Conservation (phyloP, 1,140 invertebrate genomes). For the Bombus superbus region DNA sequence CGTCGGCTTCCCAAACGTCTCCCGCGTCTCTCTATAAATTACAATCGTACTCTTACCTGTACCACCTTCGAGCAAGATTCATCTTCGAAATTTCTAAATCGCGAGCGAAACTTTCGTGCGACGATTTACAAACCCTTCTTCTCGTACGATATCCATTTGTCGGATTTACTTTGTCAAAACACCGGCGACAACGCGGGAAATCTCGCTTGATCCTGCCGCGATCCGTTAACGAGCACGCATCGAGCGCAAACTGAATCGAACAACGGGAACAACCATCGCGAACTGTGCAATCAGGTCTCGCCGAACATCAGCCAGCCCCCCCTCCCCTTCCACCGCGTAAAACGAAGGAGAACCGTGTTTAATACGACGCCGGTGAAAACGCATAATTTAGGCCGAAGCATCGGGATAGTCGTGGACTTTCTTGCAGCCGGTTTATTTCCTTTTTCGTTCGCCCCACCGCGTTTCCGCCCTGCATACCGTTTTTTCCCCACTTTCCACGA, state of each 20-base stretch:
- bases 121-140: not conserved
- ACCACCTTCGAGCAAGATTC: not conserved
- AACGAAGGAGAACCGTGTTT: not conserved
- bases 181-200: not conserved
- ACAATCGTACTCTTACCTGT: not conserved
- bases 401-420: not conserved
- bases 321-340: not conserved
- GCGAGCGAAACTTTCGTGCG: not conserved
- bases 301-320: not conserved
- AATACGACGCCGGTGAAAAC: slow-evolving; percentile 12
- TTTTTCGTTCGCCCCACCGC: not conserved
- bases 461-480: not conserved
- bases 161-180: not conserved
- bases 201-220: not conserved
- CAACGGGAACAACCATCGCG: not conserved
- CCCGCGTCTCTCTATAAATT: not conserved
- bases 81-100: not conserved
- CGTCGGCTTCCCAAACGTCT: no score
- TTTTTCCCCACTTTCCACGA: not conserved
- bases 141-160: not conserved
- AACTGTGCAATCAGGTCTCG: not conserved
- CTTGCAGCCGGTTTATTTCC: not conserved
- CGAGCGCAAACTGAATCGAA: not conserved
- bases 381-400: not conserved
- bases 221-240: not conserved